Evolutionary conservation across 2,888 invertebrate species (phyloP).

Genomic region (Helleia helle): DNA sequence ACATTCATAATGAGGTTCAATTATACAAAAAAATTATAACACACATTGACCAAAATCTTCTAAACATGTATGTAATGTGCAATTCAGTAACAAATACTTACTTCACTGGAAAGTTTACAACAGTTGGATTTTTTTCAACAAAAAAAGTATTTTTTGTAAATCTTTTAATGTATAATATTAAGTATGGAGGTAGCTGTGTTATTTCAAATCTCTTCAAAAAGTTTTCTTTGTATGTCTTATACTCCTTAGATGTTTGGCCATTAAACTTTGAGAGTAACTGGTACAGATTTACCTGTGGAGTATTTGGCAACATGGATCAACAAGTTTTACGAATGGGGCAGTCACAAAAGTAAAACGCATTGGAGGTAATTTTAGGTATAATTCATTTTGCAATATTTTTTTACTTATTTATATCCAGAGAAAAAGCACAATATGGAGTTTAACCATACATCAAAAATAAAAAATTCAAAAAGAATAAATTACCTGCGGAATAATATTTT

Average conservation of each 20-base stretch:
- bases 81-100: constrained; percentile 65
- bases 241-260: constrained; percentile 95
- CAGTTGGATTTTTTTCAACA: constrained; percentile 99
- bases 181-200: constrained; percentile 91
- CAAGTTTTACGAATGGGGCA: too few species aligned
- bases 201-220: constrained; percentile 98
- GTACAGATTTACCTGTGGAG: constrained; percentile 89
- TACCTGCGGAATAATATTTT: constrained; percentile 99
- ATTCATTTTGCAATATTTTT: too few species aligned
- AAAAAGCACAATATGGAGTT: too few species aligned
- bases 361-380: too few species aligned
- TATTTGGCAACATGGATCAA: constrained; percentile 10
- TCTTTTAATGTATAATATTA: constrained; percentile 96
- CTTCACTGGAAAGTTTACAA: constrained; percentile 99
- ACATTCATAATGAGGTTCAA: too few species aligned
- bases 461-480: too few species aligned
- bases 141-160: constrained; percentile 99
- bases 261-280: constrained; percentile 97
- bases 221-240: constrained; percentile 99
- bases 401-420: too few species aligned
- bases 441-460: too few species aligned
- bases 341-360: too few species aligned
- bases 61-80: too few species aligned
- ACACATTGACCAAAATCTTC: too few species aligned
- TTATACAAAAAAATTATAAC: too few species aligned